A percentile compares a stretch with the other conserved stretches of the same genome.
These are phyloP conservation scores for Osmerus eperlanus DNA, from an alignment of 2,113 vertebrate species.

Conservation along the genomic window DNA sequence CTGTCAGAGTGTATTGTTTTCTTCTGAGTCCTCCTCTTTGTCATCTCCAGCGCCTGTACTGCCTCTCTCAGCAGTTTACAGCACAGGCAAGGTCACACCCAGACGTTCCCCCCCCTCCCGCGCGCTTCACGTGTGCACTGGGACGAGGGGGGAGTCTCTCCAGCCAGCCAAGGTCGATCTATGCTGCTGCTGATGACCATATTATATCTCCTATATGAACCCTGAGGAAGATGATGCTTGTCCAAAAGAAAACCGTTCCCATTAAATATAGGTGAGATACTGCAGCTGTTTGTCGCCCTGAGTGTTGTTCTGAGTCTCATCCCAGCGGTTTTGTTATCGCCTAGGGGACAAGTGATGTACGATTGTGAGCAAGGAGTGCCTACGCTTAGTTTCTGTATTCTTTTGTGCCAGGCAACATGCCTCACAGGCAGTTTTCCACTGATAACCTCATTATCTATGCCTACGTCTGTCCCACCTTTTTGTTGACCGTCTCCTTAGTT, in stretches of 20 bases:
- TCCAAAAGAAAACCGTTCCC: slow-evolving; percentile 31
- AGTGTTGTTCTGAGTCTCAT: slow-evolving; percentile 7
- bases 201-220: slow-evolving; percentile 47
- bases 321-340: background rate
- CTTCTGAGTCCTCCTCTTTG: slow-evolving; percentile 52
- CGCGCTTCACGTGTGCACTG: slow-evolving; percentile 19
- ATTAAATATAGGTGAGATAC: slow-evolving; percentile 31
- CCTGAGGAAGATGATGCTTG: slow-evolving; percentile 34
- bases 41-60: slow-evolving; percentile 60
- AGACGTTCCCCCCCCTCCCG: slow-evolving; percentile 40
- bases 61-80: slow-evolving; percentile 72
- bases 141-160: slow-evolving; percentile 27
- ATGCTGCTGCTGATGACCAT: slow-evolving; percentile 29
- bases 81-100: slow-evolving; percentile 61
- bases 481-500: no score
- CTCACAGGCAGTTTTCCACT: no score
- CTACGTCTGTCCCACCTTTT: no score
- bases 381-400: no score
- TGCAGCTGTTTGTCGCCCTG: slow-evolving; percentile 1
- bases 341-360: slow-evolving; percentile 10
- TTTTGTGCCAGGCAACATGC: slow-evolving; percentile 5
- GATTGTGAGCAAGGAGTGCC: no score
- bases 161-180: slow-evolving; percentile 65
- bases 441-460: no score
- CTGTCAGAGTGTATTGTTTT: slow-evolving; percentile 71